Evolutionary conservation across 2,888 invertebrate species (phyloP).

Genomic region (Mesochorus sp.): DNA sequence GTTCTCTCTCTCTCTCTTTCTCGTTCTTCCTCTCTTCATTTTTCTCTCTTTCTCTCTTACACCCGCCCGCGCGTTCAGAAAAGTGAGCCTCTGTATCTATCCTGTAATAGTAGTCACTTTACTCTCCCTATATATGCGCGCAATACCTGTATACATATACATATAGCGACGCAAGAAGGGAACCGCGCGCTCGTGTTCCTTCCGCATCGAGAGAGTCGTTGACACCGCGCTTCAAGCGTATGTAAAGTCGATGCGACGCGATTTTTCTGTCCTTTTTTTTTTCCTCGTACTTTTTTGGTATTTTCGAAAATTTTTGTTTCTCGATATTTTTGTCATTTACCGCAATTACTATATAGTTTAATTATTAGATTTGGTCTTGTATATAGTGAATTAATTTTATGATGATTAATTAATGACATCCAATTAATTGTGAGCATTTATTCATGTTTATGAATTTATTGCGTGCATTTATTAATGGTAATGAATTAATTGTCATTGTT

Average conservation of each 20-base stretch:
- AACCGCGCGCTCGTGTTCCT: slow-evolving; percentile 53
- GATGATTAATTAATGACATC: too few species aligned
- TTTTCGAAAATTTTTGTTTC: not conserved
- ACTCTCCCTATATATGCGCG: not conserved
- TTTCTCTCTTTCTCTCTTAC: slow-evolving; percentile 7
- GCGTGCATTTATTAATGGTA: too few species aligned
- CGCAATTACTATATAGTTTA: too few species aligned
- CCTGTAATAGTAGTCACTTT: slow-evolving; percentile 30
- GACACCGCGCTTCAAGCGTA: slow-evolving; percentile 52
- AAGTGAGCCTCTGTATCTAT: slow-evolving; percentile 17
- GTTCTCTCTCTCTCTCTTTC: slow-evolving; percentile 6
- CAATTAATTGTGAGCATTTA: too few species aligned
- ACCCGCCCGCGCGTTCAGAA: slow-evolving; percentile 19
- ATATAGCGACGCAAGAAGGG: slow-evolving; percentile 40
- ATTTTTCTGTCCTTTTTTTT: not conserved
- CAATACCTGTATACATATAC: slow-evolving; percentile 25
- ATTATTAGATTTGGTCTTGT: too few species aligned
- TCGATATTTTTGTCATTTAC: not conserved
- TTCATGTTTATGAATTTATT: too few species aligned
- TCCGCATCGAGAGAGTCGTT: slow-evolving; percentile 60
- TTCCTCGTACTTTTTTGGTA: not conserved
- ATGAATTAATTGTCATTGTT: too few species aligned
- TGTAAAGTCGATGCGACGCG: slow-evolving; percentile 26
- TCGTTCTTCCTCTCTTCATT: not conserved
- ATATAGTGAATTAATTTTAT: too few species aligned